These are phyloP conservation scores for Bettongia penicillata DNA, from an alignment of 2,113 vertebrate genomes.

Conservation along the genomic window DNA sequence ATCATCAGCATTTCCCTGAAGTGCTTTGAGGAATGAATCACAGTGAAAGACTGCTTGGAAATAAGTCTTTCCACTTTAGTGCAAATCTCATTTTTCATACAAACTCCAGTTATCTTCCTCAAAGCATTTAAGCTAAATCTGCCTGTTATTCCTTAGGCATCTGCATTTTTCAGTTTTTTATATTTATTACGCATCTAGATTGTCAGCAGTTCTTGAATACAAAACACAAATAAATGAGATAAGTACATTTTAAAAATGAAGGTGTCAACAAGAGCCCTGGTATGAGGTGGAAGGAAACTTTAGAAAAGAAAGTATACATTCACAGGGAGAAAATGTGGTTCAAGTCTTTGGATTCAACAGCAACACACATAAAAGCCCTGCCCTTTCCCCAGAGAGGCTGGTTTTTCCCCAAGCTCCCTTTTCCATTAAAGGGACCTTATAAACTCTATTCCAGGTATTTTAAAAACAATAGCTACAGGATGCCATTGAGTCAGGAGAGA, in stretches of 20 bases:
- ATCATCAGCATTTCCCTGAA: slow-evolving; percentile 58
- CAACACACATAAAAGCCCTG: no score
- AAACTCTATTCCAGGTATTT: slow-evolving; percentile 75
- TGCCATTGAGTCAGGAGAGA: slow-evolving; percentile 53
- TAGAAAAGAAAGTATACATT: slow-evolving; percentile 65
- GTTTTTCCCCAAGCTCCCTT: slow-evolving; percentile 65
- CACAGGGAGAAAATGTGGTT: slow-evolving; percentile 77
- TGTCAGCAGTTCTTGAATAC: slow-evolving; percentile 71
- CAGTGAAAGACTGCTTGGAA: slow-evolving; percentile 73
- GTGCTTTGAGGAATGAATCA: slow-evolving; percentile 71
- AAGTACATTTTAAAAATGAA: slow-evolving; percentile 78
- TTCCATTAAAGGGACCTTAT: slow-evolving; percentile 57
- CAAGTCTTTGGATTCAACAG: background rate
- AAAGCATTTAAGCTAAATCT: slow-evolving; percentile 85
- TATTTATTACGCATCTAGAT: slow-evolving; percentile 71
- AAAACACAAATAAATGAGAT: slow-evolving; percentile 63
- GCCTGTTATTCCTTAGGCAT: slow-evolving; percentile 78
- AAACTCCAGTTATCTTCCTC: slow-evolving; percentile 84
- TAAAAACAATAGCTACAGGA: slow-evolving; percentile 70
- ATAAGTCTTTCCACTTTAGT: slow-evolving; percentile 84
- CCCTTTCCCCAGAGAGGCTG: slow-evolving; percentile 71
- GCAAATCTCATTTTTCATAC: slow-evolving; percentile 88
- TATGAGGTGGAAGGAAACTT: slow-evolving; percentile 36
- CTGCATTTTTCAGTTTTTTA: slow-evolving; percentile 79
- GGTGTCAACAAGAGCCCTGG: slow-evolving; percentile 71